Evolutionary conservation across 2,888 invertebrate genomes (phyloP).

Genomic region (Machimus atricapillus): DNA sequence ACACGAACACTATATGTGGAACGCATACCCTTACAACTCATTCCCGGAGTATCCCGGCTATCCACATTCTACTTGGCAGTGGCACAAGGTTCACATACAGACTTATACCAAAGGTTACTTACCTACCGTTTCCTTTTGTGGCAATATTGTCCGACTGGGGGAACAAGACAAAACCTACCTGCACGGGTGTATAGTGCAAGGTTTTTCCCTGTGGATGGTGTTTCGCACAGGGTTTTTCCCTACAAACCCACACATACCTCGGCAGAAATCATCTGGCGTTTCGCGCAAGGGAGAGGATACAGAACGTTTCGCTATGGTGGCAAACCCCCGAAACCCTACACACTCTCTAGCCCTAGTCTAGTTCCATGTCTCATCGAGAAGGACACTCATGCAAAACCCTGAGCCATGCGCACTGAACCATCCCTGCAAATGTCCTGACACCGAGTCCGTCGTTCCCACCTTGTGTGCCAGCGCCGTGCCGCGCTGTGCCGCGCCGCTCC

Average conservation of each 20-base stretch:
- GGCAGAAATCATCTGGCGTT: not conserved
- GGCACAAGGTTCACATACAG: not conserved
- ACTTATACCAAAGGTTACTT: not conserved
- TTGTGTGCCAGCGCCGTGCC: not conserved
- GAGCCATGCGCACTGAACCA: not conserved
- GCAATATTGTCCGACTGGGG: not conserved
- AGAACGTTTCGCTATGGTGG: not conserved
- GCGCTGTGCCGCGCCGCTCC: not conserved
- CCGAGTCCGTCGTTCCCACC: not conserved
- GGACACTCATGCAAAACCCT: not conserved
- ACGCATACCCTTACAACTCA: not conserved
- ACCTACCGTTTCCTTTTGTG: conserved; percentile 13
- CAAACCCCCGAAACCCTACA: not conserved
- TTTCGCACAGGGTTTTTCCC: not conserved
- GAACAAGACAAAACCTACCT: conserved; percentile 19
- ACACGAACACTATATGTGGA: not conserved
- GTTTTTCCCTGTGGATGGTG: not conserved
- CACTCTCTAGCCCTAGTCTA: not conserved
- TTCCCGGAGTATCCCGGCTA: not conserved
- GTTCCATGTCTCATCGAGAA: not conserved
- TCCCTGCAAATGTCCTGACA: not conserved
- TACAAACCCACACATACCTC: not conserved
- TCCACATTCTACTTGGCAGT: not conserved
- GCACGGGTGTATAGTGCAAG: conserved; percentile 1
- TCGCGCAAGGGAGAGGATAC: not conserved